phyloP scores from a whole-genome alignment of 2,113 vertebrate genomes.

The Centropristis striata region DNA sequence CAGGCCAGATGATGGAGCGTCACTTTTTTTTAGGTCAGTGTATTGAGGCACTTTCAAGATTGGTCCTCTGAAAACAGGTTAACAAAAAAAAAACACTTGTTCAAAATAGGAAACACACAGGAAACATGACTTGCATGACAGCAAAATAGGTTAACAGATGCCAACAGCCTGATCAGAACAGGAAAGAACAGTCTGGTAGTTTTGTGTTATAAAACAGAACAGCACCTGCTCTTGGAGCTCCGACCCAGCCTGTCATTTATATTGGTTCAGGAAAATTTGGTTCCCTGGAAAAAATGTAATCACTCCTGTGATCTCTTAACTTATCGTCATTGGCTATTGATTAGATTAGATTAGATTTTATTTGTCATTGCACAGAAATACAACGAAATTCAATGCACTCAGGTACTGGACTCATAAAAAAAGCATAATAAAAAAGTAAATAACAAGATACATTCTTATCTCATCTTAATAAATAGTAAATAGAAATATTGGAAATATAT shows the following conservation, averaged over 20 bases:
- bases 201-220: not conserved
- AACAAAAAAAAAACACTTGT: conserved; percentile 32
- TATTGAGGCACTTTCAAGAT: conserved; percentile 30
- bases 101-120: conserved; percentile 34
- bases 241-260: no score
- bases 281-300: no score
- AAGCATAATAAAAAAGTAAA: no score
- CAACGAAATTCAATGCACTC: no score
- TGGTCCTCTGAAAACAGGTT: conserved; percentile 15
- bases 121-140: not conserved
- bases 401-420: no score
- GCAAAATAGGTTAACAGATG: conserved; percentile 26
- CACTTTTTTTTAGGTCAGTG: conserved; percentile 31
- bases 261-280: not conserved
- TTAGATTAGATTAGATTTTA: no score
- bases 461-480: no score
- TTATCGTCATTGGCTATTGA: no score
- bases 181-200: not conserved
- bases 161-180: conserved; percentile 5
- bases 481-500: no score
- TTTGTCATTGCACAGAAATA: no score
- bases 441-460: no score
- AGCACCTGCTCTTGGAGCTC: not conserved
- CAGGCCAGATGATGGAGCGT: conserved; percentile 7
- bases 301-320: no score